A percentile compares a stretch with the other conserved stretches of the same genome.
Conservation (phyloP, 2,888 invertebrate genomes). For the Rhamnusium bicolor region DNA sequence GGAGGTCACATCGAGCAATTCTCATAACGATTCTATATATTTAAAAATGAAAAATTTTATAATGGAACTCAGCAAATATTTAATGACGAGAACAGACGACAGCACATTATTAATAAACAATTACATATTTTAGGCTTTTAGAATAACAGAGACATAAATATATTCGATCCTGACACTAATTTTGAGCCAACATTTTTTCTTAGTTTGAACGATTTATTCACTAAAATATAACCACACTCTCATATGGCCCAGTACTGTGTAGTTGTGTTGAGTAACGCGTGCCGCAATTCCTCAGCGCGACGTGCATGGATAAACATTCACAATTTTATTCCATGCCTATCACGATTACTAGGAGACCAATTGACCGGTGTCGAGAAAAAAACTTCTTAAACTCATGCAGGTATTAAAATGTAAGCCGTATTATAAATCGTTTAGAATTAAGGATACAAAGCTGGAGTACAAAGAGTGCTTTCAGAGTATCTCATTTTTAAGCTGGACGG, state of each 20-base stretch:
- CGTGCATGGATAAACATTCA: constrained; percentile 80
- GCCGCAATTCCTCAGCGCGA: constrained; percentile 77
- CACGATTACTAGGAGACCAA: constrained; percentile 76
- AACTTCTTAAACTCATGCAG: constrained; percentile 78
- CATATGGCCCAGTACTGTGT: constrained; percentile 79
- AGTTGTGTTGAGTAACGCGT: constrained; percentile 77
- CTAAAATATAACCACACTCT: constrained; percentile 73
- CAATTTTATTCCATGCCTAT: constrained; percentile 79
- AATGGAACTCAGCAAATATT: constrained; percentile 52
- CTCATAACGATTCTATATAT: constrained; percentile 20
- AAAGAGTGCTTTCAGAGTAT: too few relatives aligned
- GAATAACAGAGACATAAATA: constrained; percentile 77
- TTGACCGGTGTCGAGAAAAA: constrained; percentile 77
- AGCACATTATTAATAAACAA: constrained; percentile 54
- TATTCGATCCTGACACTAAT: constrained; percentile 79
- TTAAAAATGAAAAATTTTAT: constrained; percentile 53
- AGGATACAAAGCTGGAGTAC: too few relatives aligned
- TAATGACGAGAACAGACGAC: constrained; percentile 53
- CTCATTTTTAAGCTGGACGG: too few relatives aligned
- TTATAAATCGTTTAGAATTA: too few relatives aligned
- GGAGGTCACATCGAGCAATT: not conserved
- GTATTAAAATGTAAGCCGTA: constrained; percentile 63
- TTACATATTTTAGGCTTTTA: constrained; percentile 74
- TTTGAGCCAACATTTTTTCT: constrained; percentile 80
- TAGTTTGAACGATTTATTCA: constrained; percentile 78